Conservation (phyloP, 2,113 vertebrate genomes). For the Eupsittula cactorum region DNA sequence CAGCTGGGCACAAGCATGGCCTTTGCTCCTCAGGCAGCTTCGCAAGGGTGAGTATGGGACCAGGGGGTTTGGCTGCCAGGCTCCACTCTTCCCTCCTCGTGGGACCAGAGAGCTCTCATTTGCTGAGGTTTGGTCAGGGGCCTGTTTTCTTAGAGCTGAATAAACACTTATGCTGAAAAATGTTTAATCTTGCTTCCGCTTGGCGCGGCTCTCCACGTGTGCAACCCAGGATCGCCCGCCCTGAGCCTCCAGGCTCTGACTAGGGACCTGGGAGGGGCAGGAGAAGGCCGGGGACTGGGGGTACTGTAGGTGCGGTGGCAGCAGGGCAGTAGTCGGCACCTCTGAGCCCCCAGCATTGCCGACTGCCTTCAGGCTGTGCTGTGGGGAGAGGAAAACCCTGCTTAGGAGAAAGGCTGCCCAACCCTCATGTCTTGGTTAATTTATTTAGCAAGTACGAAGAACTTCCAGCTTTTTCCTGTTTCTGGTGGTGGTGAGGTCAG, state of each 20-base stretch:
- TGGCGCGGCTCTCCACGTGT: background rate
- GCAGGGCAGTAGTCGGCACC: accelerated
- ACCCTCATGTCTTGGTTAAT: background rate
- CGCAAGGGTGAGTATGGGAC: background rate
- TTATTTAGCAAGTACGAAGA: background rate
- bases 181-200: conserved; percentile 27
- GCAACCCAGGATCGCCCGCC: background rate
- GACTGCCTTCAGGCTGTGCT: background rate
- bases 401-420: background rate
- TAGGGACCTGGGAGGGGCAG: background rate
- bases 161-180: conserved; percentile 31
- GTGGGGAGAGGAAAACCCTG: background rate
- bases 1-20: accelerated
- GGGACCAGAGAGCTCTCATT: background rate
- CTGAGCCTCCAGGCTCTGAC: background rate
- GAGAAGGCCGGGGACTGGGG: background rate
- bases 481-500: background rate
- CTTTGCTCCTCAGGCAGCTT: background rate
- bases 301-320: background rate
- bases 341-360: background rate
- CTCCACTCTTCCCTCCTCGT: background rate
- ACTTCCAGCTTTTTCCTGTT: background rate
- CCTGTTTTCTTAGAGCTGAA: background rate
- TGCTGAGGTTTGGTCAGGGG: conserved; percentile 2
- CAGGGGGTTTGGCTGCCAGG: background rate